Percentiles rank a stretch among this genome's conserved stretches.
Evolutionary conservation across 2,797 vertebrate genomes (phyloP).

Genomic region (Sebastes trivittatus): DNA sequence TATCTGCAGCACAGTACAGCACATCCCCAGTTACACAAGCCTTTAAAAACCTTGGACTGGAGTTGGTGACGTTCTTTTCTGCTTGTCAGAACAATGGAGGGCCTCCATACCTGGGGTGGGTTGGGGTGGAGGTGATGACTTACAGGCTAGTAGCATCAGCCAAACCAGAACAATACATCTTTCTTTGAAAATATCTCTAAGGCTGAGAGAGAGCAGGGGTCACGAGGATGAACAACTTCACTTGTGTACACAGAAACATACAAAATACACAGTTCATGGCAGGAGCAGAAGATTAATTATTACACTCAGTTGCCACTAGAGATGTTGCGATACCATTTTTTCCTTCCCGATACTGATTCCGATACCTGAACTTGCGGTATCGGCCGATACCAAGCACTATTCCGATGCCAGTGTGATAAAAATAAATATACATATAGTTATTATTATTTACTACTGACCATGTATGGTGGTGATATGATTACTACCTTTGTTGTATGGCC

Average conservation of each 20-base stretch:
- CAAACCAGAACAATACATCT: constrained; percentile 23
- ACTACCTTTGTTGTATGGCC: too few relatives aligned
- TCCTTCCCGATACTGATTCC: too few relatives aligned
- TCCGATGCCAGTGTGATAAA: too few relatives aligned
- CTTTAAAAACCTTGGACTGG: constrained; percentile 1
- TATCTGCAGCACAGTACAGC: constrained; percentile 33
- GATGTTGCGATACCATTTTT: too few relatives aligned
- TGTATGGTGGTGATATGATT: too few relatives aligned
- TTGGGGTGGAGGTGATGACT: constrained; percentile 28
- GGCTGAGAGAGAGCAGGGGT: not conserved
- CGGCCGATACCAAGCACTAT: too few relatives aligned
- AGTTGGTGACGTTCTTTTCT: constrained; percentile 7
- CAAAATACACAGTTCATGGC: not conserved
- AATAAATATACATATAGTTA: too few relatives aligned
- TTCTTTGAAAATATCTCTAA: constrained; percentile 34
- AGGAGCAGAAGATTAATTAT: not conserved
- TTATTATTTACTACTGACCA: too few relatives aligned
- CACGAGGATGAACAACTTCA: not conserved
- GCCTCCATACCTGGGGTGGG: constrained; percentile 41
- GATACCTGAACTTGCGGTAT: too few relatives aligned
- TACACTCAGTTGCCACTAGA: too few relatives aligned
- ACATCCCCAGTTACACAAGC: constrained; percentile 36
- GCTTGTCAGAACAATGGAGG: constrained; percentile 45
- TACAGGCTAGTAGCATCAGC: constrained; percentile 3
- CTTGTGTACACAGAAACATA: constrained; percentile 17